phyloP scores from a whole-genome alignment of 1,140 invertebrate species.

The Sipha flava region DNA sequence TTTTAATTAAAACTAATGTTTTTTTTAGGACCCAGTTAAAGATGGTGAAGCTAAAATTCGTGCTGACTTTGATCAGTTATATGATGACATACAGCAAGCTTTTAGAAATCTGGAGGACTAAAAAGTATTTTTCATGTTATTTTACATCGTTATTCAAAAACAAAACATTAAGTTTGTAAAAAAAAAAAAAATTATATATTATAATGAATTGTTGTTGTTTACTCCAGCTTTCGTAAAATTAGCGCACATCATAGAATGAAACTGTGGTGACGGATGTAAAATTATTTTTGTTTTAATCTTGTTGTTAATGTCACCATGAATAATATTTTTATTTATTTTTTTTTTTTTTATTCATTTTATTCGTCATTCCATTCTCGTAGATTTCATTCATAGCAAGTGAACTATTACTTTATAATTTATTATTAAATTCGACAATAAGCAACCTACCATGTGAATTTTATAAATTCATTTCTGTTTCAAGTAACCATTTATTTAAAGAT shows the following conservation, averaged over 20 bases:
- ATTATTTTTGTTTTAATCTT: conserved; percentile 17
- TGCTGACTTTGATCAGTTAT: conserved; percentile 88
- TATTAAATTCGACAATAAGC: conserved; percentile 31
- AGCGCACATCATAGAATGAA: conserved; percentile 23
- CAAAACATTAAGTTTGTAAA: conserved; percentile 8
- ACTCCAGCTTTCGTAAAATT: conserved; percentile 12
- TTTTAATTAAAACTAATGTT: conserved; percentile 7
- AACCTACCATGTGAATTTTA: conserved; percentile 15
- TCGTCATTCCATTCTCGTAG: conserved; percentile 24
- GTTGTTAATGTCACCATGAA: conserved; percentile 9
- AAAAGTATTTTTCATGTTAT: conserved; percentile 37
- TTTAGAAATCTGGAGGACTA: conserved; percentile 99
- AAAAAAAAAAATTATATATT: conserved; percentile 11
- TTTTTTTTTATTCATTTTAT: conserved; percentile 2
- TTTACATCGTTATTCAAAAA: conserved; percentile 19
- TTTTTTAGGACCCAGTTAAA: conserved; percentile 83
- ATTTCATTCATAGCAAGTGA: conserved; percentile 8
- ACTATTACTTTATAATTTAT: conserved; percentile 26
- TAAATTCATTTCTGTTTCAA: background rate
- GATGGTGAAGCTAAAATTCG: conserved; percentile 96
- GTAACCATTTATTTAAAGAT: background rate
- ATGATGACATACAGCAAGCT: conserved; percentile 90
- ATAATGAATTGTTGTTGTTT: conserved; percentile 29
- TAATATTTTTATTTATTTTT: background rate
- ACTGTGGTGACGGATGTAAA: conserved; percentile 26